These are phyloP conservation scores for Toxostoma redivivum DNA, from an alignment of 2,113 vertebrate species.

Conservation along the genomic window DNA sequence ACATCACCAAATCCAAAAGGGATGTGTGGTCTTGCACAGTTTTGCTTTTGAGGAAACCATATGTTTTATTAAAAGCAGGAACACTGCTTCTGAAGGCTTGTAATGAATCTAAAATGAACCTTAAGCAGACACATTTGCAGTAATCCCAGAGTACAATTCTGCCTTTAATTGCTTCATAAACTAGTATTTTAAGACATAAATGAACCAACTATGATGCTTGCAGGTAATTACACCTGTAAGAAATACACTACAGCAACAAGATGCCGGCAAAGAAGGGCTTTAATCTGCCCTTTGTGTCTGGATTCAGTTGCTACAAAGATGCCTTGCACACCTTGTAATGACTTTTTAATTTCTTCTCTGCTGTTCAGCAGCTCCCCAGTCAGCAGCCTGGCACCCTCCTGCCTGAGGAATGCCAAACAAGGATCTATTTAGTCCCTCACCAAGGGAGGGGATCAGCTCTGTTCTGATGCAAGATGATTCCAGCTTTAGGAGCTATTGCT, in stretches of 20 bases:
- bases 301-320: background rate
- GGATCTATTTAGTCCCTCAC: background rate
- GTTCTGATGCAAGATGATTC: background rate
- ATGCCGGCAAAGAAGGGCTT: background rate
- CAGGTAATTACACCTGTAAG: slow-evolving; percentile 15
- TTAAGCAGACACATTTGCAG: background rate
- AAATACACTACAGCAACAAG: background rate
- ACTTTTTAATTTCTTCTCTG: background rate
- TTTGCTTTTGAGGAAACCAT: slow-evolving; percentile 38
- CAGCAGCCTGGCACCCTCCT: background rate
- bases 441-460: background rate
- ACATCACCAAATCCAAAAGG: background rate
- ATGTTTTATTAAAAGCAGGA: slow-evolving; percentile 33
- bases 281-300: background rate
- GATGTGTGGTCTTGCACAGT: background rate
- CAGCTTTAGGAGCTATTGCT: background rate
- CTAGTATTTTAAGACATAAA: slow-evolving; percentile 2
- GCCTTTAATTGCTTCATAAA: slow-evolving; percentile 20
- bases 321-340: background rate
- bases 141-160: background rate
- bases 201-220: background rate
- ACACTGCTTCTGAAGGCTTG: background rate
- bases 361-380: background rate
- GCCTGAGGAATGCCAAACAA: background rate
- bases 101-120: slow-evolving; percentile 22